Evolutionary conservation across 2,888 invertebrate genomes (phyloP).

Genomic region (Melanophora roralis): DNA sequence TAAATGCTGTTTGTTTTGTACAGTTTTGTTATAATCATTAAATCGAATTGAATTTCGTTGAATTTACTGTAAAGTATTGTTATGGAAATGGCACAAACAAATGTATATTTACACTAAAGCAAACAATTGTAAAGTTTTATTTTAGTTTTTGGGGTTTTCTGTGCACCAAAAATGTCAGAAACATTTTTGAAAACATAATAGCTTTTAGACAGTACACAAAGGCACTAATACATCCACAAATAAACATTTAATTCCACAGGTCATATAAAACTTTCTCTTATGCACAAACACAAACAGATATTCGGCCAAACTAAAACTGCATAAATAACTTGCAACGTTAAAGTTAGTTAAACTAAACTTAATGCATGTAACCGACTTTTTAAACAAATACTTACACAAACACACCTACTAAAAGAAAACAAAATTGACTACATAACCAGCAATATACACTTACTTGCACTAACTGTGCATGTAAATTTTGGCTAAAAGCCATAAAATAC

Average conservation of each 20-base stretch:
- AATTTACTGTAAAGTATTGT: not conserved
- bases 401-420: too few relatives aligned
- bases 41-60: constrained; percentile 7
- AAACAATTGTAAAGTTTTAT: not conserved
- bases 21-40: not conserved
- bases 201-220: not conserved
- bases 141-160: not conserved
- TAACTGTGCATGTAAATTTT: constrained; percentile 29
- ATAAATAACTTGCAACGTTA: not conserved
- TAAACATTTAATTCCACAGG: constrained; percentile 16
- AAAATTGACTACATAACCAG: not conserved
- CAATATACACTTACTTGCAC: not conserved
- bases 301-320: not conserved
- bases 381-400: not conserved
- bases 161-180: constrained; percentile 39
- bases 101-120: not conserved
- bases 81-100: not conserved
- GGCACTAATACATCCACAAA: not conserved
- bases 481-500: constrained; percentile 46
- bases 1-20: not conserved
- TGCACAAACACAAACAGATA: not conserved
- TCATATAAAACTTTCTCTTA: not conserved
- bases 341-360: not conserved
- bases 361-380: not conserved
- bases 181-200: constrained; percentile 23